Evolutionary conservation across 2,888 invertebrate species (phyloP).

Genomic region (Amphipyra berbera): DNA sequence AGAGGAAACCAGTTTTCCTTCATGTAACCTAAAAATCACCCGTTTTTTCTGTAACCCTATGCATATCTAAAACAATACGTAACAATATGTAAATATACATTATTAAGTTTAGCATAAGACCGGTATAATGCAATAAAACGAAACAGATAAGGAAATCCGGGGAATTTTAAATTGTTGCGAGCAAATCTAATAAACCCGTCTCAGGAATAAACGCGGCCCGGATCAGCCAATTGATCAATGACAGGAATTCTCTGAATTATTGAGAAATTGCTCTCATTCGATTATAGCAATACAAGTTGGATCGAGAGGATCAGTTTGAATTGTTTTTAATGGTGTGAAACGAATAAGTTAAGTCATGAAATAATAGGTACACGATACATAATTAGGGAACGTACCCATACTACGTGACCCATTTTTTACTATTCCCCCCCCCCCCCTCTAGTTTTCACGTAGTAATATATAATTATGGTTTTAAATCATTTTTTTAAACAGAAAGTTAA

Average conservation of each 20-base stretch:
- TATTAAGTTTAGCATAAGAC: conserved; percentile 45
- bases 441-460: no score
- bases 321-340: conserved; percentile 43
- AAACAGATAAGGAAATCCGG: conserved; percentile 60
- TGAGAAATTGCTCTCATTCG: conserved; percentile 67
- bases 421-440: no score
- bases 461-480: no score
- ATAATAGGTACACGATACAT: no score
- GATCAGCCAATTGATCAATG: conserved; percentile 77
- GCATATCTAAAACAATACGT: no score
- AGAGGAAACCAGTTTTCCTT: no score
- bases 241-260: conserved; percentile 70
- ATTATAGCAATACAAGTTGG: conserved; percentile 52
- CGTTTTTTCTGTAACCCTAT: no score
- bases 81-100: conserved; percentile 50
- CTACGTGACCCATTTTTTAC: no score
- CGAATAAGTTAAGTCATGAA: no score
- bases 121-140: conserved; percentile 58
- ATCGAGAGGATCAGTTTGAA: conserved; percentile 19
- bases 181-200: conserved; percentile 74
- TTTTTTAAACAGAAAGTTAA: no score
- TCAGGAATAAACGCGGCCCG: conserved; percentile 58
- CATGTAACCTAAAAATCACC: no score
- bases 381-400: no score
- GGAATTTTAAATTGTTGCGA: conserved; percentile 68